Conservation (phyloP, 2,113 vertebrate genomes). For the Polypterus bichir region DNA sequence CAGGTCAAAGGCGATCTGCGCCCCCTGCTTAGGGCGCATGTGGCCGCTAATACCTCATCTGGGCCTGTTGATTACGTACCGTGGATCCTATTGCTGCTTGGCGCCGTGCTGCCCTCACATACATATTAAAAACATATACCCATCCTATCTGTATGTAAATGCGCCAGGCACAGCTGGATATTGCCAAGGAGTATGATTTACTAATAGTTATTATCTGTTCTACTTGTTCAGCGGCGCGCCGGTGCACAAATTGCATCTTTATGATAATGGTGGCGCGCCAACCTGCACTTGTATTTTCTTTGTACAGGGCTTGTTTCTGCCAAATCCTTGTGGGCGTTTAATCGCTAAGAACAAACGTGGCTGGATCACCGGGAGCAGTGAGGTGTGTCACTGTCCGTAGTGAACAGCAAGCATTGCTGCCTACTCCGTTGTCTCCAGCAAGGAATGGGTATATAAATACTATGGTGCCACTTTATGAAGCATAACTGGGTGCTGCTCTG, state of each 20-base stretch:
- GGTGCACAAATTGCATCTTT: conserved; percentile 75
- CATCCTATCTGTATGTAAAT: conserved; percentile 99
- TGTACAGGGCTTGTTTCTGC: conserved; percentile 27
- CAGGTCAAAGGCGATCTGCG: conserved; percentile 53
- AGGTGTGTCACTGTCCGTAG: no score
- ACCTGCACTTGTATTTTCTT: conserved; percentile 52
- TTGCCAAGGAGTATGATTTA: conserved; percentile 89
- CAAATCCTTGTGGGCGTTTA: conserved; percentile 17
- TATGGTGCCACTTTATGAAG: no score
- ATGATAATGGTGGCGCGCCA: conserved; percentile 57
- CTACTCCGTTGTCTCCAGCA: no score
- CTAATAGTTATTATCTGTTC: conserved; percentile 99
- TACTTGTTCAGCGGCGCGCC: conserved; percentile 78
- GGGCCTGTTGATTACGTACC: conserved; percentile 78
- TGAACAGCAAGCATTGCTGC: no score
- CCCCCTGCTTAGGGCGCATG: conserved; percentile 69
- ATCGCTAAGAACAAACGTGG: conserved; percentile 16
- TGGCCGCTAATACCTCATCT: conserved; percentile 65
- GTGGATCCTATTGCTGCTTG: conserved; percentile 53
- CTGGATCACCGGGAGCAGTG: no score
- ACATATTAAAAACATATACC: conserved; percentile 94
- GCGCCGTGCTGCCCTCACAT: conserved; percentile 58
- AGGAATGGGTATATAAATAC: no score
- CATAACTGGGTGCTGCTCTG: no score
- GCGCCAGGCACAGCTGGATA: conserved; percentile 89